Base-by-base conservation (phyloP, 2,888 invertebrate species). In the Cabera pusaria region DNA sequence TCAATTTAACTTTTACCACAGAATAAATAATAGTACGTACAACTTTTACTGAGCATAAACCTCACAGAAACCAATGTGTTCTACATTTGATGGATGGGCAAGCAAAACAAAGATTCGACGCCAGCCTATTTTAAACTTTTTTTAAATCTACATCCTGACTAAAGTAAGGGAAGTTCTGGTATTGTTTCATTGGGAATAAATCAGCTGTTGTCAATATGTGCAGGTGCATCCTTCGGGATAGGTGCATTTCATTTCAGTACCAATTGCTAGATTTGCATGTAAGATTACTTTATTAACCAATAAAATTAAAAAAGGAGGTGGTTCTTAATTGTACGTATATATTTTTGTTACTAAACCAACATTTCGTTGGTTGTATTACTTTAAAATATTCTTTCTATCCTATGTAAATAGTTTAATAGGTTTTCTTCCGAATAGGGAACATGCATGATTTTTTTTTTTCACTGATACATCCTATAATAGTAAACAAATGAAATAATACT, bases 111-210 rank as follows among this genome's bases (percentile, higher is more conserved):
- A 56, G 57, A 56, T 55, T 58, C 62, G 59, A 61, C 60, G 66
- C 67, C 56, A 49, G 53, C 59, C 52, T 52, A 52, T 56, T 56
- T 72, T 69, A 10, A 16, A 18, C 32, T 43, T 37, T 46, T 61
- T 72, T 74, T 67, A 69, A 14, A 14, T 14, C n/a, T n/a, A 4
- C 64, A 67, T 67, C 63, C 60, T 38, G 29, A 26, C 25, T 9
- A 38, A 16, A 6, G 28, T 9, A 34, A 38, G 34, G 34, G 39
- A 41, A 40, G 58, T 52, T 62, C 56, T 59, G 24, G 68, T 69
- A 73, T 77, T 77, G 75, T 76, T 69, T 77, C 60, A 68, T 63
- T 61, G 56, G 48, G 63, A 65, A 80, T 83, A 85, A 83, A 85
- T 86, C 86, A 81, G 77, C 60, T 65, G 64, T 65, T 66, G 70